phyloP scores from a whole-genome alignment of 2,797 vertebrate species.

The Lagorchestes hirsutus region DNA sequence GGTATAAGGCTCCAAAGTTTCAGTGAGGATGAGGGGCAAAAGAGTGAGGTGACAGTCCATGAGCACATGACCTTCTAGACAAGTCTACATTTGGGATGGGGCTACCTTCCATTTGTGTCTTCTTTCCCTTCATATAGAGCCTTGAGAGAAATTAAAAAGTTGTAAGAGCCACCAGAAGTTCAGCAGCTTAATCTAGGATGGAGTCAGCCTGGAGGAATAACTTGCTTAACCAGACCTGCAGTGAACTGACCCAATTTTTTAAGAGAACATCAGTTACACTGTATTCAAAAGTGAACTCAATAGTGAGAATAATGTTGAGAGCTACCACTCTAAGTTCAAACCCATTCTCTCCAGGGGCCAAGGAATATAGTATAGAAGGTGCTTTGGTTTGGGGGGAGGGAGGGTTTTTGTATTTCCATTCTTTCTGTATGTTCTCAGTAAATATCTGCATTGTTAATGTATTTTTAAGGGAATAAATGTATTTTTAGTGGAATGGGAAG shows the following conservation, averaged over 20 bases:
- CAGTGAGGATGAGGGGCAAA: too few relatives aligned
- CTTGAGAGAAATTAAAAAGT: neutral
- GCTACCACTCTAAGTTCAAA: neutral
- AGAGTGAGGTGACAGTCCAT: neutral
- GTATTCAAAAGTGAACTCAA: neutral
- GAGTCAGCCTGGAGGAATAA: neutral
- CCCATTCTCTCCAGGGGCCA: neutral
- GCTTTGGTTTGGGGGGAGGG: neutral
- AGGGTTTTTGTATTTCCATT: neutral
- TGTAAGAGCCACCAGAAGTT: neutral
- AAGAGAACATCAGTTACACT: neutral
- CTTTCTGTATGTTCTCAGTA: neutral
- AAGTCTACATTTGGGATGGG: neutral
- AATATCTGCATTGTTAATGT: neutral
- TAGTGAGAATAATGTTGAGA: neutral
- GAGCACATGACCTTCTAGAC: neutral
- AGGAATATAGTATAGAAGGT: neutral
- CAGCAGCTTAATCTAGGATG: neutral
- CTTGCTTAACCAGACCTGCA: neutral
- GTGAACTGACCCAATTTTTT: neutral
- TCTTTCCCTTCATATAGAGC: neutral
- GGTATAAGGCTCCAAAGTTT: too few relatives aligned
- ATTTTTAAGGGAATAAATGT: too few relatives aligned
- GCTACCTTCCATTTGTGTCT: neutral
- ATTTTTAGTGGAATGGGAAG: too few relatives aligned